Percentiles rank a stretch among this genome's conserved stretches.
Evolutionary conservation across 1,140 invertebrate species (phyloP).

Genomic region (Telenomus remus): DNA sequence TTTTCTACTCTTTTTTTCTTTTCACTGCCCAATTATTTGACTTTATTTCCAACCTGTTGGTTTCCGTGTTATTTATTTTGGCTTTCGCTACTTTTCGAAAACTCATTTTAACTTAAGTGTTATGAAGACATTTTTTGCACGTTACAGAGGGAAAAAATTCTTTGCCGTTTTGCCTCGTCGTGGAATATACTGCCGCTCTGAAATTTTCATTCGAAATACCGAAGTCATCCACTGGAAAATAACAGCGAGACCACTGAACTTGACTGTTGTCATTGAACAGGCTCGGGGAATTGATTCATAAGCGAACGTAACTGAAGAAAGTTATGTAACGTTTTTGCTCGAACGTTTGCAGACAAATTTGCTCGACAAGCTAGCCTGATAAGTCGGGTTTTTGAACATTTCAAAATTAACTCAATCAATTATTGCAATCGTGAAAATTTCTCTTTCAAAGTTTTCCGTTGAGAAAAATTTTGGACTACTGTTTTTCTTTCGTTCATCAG

Average conservation of each 20-base stretch:
- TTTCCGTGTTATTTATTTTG: too few species aligned
- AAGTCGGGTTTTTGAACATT: neutral
- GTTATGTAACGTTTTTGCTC: constrained; percentile 35
- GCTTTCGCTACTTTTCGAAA: too few species aligned
- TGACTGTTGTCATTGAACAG: constrained; percentile 45
- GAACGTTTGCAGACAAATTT: constrained; percentile 25
- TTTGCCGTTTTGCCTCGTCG: constrained; percentile 1
- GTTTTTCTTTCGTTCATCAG: too few species aligned
- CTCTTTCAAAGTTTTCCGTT: too few species aligned
- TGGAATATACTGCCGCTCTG: constrained; percentile 1
- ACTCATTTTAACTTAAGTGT: too few species aligned
- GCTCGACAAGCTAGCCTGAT: neutral
- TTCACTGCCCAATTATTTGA: too few species aligned
- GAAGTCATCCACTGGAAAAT: constrained; percentile 49
- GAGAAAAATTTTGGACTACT: too few species aligned
- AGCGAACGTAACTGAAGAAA: constrained; percentile 45
- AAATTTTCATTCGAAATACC: constrained; percentile 34
- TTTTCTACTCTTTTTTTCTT: neutral
- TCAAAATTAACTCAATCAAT: too few species aligned
- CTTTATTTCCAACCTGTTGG: too few species aligned
- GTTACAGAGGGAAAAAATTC: too few species aligned
- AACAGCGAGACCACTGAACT: constrained; percentile 46
- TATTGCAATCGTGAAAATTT: too few species aligned
- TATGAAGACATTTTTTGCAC: too few species aligned
- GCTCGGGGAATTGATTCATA: constrained; percentile 45